Evolutionary conservation across 2,113 vertebrate genomes (phyloP).

Genomic region (Saccopteryx leptura): DNA sequence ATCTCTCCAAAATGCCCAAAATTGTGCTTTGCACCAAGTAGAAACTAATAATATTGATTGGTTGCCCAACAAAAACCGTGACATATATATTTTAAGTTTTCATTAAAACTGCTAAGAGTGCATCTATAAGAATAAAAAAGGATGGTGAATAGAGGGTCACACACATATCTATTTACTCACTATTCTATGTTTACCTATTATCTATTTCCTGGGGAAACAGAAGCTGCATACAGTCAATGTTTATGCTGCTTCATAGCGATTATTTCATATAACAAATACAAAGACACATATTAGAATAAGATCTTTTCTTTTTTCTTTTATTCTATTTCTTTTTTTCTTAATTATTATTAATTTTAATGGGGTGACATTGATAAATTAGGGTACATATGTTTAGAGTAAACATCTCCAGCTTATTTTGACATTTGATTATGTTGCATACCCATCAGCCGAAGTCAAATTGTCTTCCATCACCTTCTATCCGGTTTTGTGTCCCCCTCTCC

Average conservation of each 20-base stretch:
- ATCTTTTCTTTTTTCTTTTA: too few species aligned
- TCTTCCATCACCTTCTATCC: too few species aligned
- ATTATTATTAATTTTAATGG: too few species aligned
- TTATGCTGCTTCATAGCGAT: constrained; percentile 40
- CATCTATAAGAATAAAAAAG: background rate
- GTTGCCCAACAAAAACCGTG: background rate
- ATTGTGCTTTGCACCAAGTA: background rate
- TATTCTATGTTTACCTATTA: constrained; percentile 34
- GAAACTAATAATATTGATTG: background rate
- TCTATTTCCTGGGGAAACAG: background rate
- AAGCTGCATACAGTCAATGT: background rate
- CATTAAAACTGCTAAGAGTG: background rate
- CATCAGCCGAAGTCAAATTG: too few species aligned
- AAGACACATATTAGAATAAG: constrained; percentile 36
- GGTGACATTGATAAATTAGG: too few species aligned
- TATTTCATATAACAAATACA: constrained; percentile 39
- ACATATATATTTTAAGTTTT: background rate
- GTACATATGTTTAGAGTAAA: too few species aligned
- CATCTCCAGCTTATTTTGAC: too few species aligned
- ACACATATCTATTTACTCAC: background rate
- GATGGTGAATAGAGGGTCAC: background rate
- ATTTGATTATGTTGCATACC: too few species aligned
- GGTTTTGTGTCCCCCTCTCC: too few species aligned
- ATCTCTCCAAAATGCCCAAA: background rate
- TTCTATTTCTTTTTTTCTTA: too few species aligned